A percentile compares a stretch with the other conserved stretches of the same genome.
Evolutionary conservation across 2,888 invertebrate genomes (phyloP).

Genomic region (Arrhopalites spinosus): DNA sequence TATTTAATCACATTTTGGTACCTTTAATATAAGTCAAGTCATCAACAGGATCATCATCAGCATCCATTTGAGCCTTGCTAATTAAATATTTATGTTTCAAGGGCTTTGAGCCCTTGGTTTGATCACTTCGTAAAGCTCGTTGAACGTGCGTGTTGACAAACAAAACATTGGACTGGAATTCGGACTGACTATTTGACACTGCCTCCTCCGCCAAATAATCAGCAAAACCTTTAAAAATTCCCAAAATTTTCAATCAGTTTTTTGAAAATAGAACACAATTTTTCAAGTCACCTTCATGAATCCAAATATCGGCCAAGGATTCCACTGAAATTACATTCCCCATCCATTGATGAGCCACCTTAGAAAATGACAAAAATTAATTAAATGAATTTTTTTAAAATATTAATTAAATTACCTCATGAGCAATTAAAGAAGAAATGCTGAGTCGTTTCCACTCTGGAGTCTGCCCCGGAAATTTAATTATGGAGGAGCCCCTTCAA

Average conservation of each 20-base stretch:
- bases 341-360: slow-evolving; percentile 18
- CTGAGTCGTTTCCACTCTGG: slow-evolving; percentile 24
- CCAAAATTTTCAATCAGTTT: background rate
- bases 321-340: slow-evolving; percentile 9
- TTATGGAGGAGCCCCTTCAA: background rate
- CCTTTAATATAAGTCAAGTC: too few species aligned
- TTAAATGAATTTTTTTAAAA: too few species aligned
- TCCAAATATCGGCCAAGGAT: slow-evolving; percentile 19
- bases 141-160: slow-evolving; percentile 22
- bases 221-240: too few species aligned
- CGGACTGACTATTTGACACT: background rate
- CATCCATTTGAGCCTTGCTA: background rate
- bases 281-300: slow-evolving; percentile 10
- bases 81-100: slow-evolving; percentile 4
- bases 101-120: background rate
- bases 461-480: slow-evolving; percentile 10
- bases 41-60: background rate
- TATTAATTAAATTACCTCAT: background rate
- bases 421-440: slow-evolving; percentile 10
- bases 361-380: too few species aligned
- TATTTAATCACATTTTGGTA: too few species aligned
- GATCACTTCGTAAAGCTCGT: slow-evolving; percentile 12
- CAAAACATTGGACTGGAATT: slow-evolving; percentile 12
- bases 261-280: background rate
- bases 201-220: slow-evolving; percentile 23